phyloP scores from a whole-genome alignment of 2,113 vertebrate genomes.

The Aspidoscelis tigris region DNA sequence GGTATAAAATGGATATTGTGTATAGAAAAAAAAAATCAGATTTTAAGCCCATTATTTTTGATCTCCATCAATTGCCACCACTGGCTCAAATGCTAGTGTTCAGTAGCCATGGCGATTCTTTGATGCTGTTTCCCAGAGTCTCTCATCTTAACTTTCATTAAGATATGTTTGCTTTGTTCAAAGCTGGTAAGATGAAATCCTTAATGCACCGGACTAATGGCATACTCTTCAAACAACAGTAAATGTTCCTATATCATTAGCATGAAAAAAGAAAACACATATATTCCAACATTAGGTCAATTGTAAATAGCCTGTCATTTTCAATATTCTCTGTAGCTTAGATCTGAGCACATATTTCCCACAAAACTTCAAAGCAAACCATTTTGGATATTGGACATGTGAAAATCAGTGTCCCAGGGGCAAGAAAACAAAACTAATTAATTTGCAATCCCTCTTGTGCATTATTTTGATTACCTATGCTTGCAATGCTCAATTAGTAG shows the following conservation, averaged over 20 bases:
- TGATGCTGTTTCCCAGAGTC: background rate
- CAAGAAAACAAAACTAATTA: background rate
- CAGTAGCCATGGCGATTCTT: background rate
- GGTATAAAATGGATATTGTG: background rate
- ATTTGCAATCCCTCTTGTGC: background rate
- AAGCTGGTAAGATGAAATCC: background rate
- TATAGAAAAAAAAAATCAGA: background rate
- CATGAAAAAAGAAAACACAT: constrained; percentile 11
- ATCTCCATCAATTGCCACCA: background rate
- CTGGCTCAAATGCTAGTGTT: background rate
- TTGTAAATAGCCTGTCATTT: constrained; percentile 49
- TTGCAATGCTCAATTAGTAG: background rate
- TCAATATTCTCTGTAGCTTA: constrained; percentile 36
- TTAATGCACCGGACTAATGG: constrained; percentile 28
- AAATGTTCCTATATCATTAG: constrained; percentile 35
- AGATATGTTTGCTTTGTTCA: background rate
- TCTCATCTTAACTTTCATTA: background rate
- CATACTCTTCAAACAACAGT: constrained; percentile 35
- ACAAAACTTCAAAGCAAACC: constrained; percentile 36
- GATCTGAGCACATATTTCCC: constrained; percentile 35
- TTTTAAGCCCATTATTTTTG: background rate
- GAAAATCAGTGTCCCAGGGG: background rate
- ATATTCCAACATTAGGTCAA: constrained; percentile 3
- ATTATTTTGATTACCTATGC: background rate
- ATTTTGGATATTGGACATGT: constrained; percentile 25